A percentile compares a stretch with the other conserved stretches of the same genome.
phyloP scores from a whole-genome alignment of 2,888 invertebrate species.

The Lasioglossum morio region DNA sequence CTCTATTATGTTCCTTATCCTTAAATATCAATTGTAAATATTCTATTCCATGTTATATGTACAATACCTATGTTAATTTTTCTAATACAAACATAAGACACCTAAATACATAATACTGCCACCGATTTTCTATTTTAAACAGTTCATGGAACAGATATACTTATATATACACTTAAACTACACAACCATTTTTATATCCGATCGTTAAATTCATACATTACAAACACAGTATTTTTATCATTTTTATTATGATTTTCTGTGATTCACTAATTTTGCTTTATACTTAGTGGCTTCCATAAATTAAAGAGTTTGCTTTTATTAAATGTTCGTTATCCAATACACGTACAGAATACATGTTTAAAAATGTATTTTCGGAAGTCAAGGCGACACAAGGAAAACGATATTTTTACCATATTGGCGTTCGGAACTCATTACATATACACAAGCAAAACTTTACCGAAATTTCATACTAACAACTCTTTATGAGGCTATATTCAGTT shows the following conservation, averaged over 20 bases:
- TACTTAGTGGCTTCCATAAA: conserved; percentile 48
- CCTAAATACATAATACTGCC: conserved; percentile 25
- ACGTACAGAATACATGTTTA: conserved; percentile 59
- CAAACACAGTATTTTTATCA: conserved; percentile 41
- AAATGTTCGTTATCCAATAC: conserved; percentile 82
- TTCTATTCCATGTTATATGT: conserved; percentile 14
- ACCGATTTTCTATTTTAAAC: conserved; percentile 3
- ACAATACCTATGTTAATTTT: conserved; percentile 14
- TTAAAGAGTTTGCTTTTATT: conserved; percentile 58
- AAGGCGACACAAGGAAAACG: background rate
- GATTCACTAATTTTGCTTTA: conserved; percentile 42
- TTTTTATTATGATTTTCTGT: conserved; percentile 13
- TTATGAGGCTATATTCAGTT: conserved; percentile 1
- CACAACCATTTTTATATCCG: conserved; percentile 8
- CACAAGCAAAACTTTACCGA: background rate
- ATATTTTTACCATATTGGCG: background rate
- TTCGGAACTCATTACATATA: background rate
- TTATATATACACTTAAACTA: background rate
- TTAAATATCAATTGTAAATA: conserved; percentile 23
- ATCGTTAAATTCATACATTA: conserved; percentile 39
- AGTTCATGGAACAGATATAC: background rate
- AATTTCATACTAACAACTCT: background rate
- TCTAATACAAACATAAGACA: conserved; percentile 9
- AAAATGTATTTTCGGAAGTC: background rate
- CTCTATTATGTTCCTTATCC: background rate